These are phyloP conservation scores for Epinotia demarniana DNA, from an alignment of 2,888 invertebrate species.

Conservation along the genomic window DNA sequence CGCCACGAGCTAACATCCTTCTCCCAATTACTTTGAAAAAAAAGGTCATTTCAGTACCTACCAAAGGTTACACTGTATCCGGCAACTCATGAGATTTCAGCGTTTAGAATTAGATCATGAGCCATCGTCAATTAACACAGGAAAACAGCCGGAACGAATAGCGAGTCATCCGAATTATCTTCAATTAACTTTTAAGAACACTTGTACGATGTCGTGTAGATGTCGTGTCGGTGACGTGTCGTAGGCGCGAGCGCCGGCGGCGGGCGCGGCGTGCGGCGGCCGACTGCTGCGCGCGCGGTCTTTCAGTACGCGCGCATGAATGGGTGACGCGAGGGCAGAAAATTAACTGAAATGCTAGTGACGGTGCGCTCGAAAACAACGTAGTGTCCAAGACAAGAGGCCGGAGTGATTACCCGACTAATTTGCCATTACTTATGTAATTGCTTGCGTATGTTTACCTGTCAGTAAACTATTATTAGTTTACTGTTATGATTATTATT, in stretches of 20 bases:
- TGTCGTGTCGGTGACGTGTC: slow-evolving; percentile 59
- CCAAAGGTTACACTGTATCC: slow-evolving; percentile 40
- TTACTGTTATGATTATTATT: no score
- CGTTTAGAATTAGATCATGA: slow-evolving; percentile 21
- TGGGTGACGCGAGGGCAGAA: slow-evolving; percentile 76
- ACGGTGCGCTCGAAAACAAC: slow-evolving; percentile 42
- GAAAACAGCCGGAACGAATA: slow-evolving; percentile 50
- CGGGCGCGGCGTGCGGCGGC: slow-evolving; percentile 72
- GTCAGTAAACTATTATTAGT: no score
- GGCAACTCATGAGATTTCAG: slow-evolving; percentile 30
- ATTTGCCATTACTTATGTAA: no score
- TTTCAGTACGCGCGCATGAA: slow-evolving; percentile 78
- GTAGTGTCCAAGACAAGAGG: neutral
- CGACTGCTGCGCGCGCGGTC: slow-evolving; percentile 67
- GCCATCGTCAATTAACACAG: slow-evolving; percentile 38
- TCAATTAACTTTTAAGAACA: slow-evolving; percentile 61
- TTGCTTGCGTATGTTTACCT: no score
- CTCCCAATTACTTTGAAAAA: neutral
- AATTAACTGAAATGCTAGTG: slow-evolving; percentile 65
- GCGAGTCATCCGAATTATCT: slow-evolving; percentile 65
- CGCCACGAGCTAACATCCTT: neutral
- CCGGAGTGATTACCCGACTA: no score
- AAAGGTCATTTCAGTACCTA: slow-evolving; percentile 34
- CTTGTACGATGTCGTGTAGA: slow-evolving; percentile 52
- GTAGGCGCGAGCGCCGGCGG: slow-evolving; percentile 58